A percentile compares a stretch with the other conserved stretches of the same genome.
Conservation (phyloP, 2,888 invertebrate species). For the Drosophila anceps region DNA sequence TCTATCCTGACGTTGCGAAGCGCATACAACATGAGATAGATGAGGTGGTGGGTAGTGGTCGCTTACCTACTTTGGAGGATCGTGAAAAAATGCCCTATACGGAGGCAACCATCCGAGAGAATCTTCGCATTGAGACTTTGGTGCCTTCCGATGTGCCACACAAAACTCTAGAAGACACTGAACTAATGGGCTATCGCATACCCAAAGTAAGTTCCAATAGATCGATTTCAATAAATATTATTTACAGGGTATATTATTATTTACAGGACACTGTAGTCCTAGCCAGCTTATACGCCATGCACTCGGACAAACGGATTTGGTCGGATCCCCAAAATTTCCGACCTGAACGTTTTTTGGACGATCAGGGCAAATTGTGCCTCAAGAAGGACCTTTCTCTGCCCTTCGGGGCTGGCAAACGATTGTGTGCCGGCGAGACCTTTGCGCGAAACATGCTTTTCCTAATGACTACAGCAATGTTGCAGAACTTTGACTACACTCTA, state of each 20-base stretch:
- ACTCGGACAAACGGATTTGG: slow-evolving; percentile 88
- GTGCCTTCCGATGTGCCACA: slow-evolving; percentile 88
- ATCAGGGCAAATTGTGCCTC: slow-evolving; percentile 86
- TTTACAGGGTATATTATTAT: slow-evolving; percentile 78
- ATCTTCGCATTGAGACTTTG: slow-evolving; percentile 87
- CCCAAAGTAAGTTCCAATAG: slow-evolving; percentile 85
- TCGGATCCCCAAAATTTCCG: slow-evolving; percentile 88
- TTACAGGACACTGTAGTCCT: slow-evolving; percentile 86
- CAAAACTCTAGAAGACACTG: slow-evolving; percentile 86
- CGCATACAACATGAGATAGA: slow-evolving; percentile 89
- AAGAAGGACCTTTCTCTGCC: slow-evolving; percentile 88
- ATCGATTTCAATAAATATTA: background rate
- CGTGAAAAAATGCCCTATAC: slow-evolving; percentile 87
- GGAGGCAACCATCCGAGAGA: slow-evolving; percentile 88
- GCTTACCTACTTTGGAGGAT: slow-evolving; percentile 88
- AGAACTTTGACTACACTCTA: slow-evolving; percentile 88
- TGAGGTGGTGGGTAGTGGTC: slow-evolving; percentile 87
- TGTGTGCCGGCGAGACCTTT: slow-evolving; percentile 91
- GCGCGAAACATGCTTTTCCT: slow-evolving; percentile 89
- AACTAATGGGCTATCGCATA: slow-evolving; percentile 87
- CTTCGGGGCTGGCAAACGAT: slow-evolving; percentile 89
- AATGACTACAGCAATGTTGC: slow-evolving; percentile 87
- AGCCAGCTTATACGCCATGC: slow-evolving; percentile 87
- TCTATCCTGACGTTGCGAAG: slow-evolving; percentile 87
- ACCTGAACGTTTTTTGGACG: slow-evolving; percentile 89